Base-by-base conservation (phyloP, 1,140 invertebrate species). In the Bathynomus jamesi region DNA sequence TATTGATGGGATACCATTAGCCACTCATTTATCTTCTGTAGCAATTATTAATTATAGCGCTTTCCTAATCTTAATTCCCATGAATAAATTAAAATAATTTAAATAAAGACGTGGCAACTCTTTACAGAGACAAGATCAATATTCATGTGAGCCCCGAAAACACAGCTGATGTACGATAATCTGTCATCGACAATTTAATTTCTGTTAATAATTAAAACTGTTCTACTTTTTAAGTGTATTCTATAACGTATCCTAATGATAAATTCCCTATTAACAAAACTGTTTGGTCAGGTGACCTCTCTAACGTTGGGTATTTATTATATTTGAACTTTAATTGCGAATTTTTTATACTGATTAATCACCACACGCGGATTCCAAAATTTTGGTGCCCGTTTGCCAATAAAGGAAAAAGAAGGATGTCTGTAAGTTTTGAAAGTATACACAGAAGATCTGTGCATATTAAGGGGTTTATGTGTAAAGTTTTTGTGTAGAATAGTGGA, bases 11-110 rank as follows among this genome's bases (percentile, higher is more conserved):
- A 53, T 53, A 17, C 21, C 21, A 53, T 53, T 53, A 53, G 21
- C 13, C 32, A 17, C 13, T 8, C 32, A 40, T 40, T 40, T 40
- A 40, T 40, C 7, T 40, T 40, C 7, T 40, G 7, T 17, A 40
- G 32, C 32, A 8, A 40, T 40, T 8, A 40, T 40, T 40, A 40
- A 40, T 40, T 40, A 8, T 40, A 8, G 17, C 32, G 32, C 17
- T 40, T 40, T 40, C 40, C 40, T 53, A 53, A 53, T 53, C 40
- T 21, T 21, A 53, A 53, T 17, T 53, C 13, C 40, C 13, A 53
- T 53, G 40, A 53, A 53, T 53, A 53, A 53, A 53, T 53, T 53
- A 53, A 53, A 53, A 53, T 53, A 53, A 53, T 53, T 53, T 53
- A 53, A 53, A 53, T 53, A 53, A 53, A 21, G 40, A 53, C 40